Evolutionary conservation across 30 jellyfish, hydroid and myxozoan species (phyloP), one percentile per base, ranked within the genome.

Genomic region (Hydractinia echinata): DNA sequence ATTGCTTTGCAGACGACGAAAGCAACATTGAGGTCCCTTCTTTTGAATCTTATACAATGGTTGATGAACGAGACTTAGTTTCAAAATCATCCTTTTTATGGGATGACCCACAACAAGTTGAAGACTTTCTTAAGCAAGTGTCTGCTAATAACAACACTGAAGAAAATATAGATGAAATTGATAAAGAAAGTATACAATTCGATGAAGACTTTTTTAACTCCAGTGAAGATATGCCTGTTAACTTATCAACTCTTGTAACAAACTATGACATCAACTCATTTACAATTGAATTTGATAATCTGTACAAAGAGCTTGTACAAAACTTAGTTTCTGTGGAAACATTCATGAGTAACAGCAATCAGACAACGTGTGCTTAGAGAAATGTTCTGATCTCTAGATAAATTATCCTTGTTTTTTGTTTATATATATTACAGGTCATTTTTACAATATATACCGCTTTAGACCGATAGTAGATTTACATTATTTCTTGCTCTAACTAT

Each of bases 231-330:
- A 18, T 66, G 53, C 15, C 52, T 0, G 51, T 14, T 5, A 53
- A 66, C 3, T 61, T 77, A 51, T 30, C 85, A 30, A 18, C 85
- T 8, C 55, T 53, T 51, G 19, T 53, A 5, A 19, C 85, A 9
- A 77, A 61, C 60, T 77, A 77, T 54, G 85, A 77, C 60, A 30
- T 77, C 20, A 55, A 55, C 53, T 77, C 80, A 20, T 77, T 77
- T 30, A 77, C 85, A 56, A 77, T 77, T 21, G 85, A 77, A 55
- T 77, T 77, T 77, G 85, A 77, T 58, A 77, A 66, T 61, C 21
- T 77, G 52, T 77, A 77, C 49, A 77, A 77, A 6, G 85, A 77
- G 55, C 85, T 77, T 53, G 78, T 77, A 4, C 85, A 77, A 77
- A 77, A 54, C 39, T 77, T 77, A 4, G 79, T 77, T 11, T 51